phyloP scores from a whole-genome alignment of 2,797 vertebrate genomes.

The Anas bahamensis region DNA sequence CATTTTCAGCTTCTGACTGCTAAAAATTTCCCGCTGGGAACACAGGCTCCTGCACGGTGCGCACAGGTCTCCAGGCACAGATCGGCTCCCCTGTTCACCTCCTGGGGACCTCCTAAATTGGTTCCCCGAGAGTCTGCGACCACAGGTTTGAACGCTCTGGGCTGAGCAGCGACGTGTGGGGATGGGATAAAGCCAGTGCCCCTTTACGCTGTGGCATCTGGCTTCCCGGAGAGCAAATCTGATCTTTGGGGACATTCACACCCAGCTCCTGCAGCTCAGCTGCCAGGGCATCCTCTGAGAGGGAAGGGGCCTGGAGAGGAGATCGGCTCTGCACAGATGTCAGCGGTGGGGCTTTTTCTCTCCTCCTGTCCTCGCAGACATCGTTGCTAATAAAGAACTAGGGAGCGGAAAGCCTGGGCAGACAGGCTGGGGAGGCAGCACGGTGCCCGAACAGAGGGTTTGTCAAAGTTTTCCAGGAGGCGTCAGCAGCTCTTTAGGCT shows the following conservation, averaged over 20 bases:
- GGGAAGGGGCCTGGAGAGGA: not conserved
- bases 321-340: not conserved
- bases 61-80: not conserved
- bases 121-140: not conserved
- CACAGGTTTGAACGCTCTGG: not conserved
- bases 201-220: not conserved
- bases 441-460: not conserved
- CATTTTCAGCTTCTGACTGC: not conserved
- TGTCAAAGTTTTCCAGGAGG: constrained; percentile 56
- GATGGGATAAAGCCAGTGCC: not conserved
- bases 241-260: not conserved
- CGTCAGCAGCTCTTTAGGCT: constrained; percentile 39
- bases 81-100: not conserved
- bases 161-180: accelerated
- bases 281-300: not conserved
- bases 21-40: not conserved
- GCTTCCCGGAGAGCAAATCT: not conserved
- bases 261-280: not conserved
- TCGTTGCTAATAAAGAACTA: not conserved
- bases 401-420: not conserved
- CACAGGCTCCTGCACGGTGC: not conserved
- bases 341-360: accelerated
- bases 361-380: not conserved
- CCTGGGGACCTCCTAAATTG: accelerated
- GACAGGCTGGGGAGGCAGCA: not conserved